phyloP scores from a whole-genome alignment of 2,113 vertebrate species.

The Calypte anna region DNA sequence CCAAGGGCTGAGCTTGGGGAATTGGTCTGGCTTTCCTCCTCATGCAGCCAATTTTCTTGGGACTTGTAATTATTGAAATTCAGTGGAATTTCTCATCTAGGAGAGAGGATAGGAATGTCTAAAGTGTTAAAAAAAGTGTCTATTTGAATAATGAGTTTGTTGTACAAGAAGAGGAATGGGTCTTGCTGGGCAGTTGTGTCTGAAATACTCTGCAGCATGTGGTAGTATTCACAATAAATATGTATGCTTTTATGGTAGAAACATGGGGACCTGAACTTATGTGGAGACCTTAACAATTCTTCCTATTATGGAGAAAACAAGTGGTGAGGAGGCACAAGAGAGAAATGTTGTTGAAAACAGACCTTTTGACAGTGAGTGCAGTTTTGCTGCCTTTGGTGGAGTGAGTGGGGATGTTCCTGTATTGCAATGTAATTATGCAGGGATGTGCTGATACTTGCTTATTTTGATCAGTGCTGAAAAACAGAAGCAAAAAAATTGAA shows the following conservation, averaged over 20 bases:
- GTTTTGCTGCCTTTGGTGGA: not conserved
- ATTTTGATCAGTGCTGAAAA: not conserved
- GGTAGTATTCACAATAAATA: not conserved
- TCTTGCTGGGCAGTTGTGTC: fast-evolving
- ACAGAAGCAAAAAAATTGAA: not conserved
- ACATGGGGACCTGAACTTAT: not conserved
- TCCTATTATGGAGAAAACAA: not conserved
- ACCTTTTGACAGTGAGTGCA: not conserved
- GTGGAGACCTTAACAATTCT: not conserved
- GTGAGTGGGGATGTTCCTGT: not conserved
- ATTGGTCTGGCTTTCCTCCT: not conserved
- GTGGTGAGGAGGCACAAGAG: not conserved
- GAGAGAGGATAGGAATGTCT: not conserved
- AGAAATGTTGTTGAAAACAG: not conserved
- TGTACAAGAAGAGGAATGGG: not conserved
- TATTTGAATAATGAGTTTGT: not conserved
- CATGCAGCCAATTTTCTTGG: not conserved
- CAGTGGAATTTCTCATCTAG: not conserved
- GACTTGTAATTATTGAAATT: not conserved
- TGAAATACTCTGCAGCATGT: not conserved
- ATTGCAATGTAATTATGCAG: not conserved
- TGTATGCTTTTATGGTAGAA: not conserved
- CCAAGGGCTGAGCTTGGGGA: fast-evolving
- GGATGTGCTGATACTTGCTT: not conserved
- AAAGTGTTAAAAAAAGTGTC: not conserved